phyloP scores from a whole-genome alignment of 2,888 invertebrate genomes.

The Agriopis marginaria region DNA sequence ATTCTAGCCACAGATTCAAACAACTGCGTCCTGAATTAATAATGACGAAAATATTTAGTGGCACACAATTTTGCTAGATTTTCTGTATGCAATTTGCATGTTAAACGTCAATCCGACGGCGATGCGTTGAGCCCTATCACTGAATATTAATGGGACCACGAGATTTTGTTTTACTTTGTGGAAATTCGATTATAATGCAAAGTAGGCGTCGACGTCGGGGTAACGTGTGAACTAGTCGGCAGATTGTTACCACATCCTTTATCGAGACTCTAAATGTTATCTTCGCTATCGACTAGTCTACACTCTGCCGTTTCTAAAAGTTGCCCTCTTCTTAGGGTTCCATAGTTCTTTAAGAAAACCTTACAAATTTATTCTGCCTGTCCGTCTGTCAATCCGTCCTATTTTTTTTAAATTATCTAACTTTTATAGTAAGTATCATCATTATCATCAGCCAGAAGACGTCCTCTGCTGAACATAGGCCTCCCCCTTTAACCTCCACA shows the following conservation, averaged over 20 bases:
- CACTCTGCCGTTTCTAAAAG: no score
- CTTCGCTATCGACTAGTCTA: neutral
- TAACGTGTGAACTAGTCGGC: slow-evolving; percentile 35
- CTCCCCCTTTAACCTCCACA: no score
- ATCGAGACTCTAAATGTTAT: neutral
- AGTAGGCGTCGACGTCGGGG: slow-evolving; percentile 67
- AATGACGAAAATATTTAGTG: slow-evolving; percentile 83
- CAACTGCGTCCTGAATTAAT: slow-evolving; percentile 82
- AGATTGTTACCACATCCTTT: slow-evolving; percentile 16
- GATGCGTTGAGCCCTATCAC: slow-evolving; percentile 83
- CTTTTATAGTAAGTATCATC: no score
- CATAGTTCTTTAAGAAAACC: no score
- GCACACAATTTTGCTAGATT: slow-evolving; percentile 83
- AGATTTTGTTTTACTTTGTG: slow-evolving; percentile 86
- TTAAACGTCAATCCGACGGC: slow-evolving; percentile 83
- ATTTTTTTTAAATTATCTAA: no score
- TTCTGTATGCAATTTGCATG: slow-evolving; percentile 86
- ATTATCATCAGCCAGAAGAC: no score
- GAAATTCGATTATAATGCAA: slow-evolving; percentile 85
- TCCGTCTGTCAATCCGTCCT: no score
- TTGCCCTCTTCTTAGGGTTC: no score
- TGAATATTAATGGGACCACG: slow-evolving; percentile 83
- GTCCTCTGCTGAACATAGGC: no score
- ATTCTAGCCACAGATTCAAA: slow-evolving; percentile 79
- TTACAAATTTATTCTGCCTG: no score